phyloP scores from a whole-genome alignment of 2,113 vertebrate genomes.

The Bambusicola thoracicus region DNA sequence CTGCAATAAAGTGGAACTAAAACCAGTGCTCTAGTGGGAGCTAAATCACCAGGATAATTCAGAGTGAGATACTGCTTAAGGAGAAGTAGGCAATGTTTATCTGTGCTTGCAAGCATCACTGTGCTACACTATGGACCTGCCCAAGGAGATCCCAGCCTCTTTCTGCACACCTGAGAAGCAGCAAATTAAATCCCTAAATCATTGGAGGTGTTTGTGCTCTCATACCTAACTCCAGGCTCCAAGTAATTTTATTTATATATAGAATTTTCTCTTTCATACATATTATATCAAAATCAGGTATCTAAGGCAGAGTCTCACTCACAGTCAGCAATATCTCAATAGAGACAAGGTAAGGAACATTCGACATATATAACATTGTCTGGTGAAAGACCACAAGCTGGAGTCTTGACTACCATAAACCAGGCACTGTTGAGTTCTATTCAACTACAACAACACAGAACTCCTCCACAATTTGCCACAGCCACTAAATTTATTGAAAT shows the following conservation, averaged over 20 bases:
- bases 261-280: too few relatives aligned
- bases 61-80: conserved; percentile 25
- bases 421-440: background rate
- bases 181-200: conserved; percentile 43
- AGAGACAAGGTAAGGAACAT: background rate
- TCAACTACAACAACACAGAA: background rate
- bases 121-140: background rate
- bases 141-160: background rate
- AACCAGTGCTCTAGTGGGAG: conserved; percentile 20
- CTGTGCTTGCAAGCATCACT: background rate
- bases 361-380: background rate
- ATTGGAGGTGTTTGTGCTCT: background rate
- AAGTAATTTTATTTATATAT: background rate
- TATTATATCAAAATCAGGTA: background rate
- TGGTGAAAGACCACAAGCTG: background rate
- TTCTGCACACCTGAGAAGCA: background rate
- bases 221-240: background rate
- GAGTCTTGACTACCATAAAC: background rate
- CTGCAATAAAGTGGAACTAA: conserved; percentile 45
- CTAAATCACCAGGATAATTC: conserved; percentile 47
- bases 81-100: background rate
- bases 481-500: conserved; percentile 46
- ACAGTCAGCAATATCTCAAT: background rate
- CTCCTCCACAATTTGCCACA: background rate
- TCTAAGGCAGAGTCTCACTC: background rate